phyloP scores from a whole-genome alignment of 2,888 invertebrate genomes.

The Idaea dimidiata region DNA sequence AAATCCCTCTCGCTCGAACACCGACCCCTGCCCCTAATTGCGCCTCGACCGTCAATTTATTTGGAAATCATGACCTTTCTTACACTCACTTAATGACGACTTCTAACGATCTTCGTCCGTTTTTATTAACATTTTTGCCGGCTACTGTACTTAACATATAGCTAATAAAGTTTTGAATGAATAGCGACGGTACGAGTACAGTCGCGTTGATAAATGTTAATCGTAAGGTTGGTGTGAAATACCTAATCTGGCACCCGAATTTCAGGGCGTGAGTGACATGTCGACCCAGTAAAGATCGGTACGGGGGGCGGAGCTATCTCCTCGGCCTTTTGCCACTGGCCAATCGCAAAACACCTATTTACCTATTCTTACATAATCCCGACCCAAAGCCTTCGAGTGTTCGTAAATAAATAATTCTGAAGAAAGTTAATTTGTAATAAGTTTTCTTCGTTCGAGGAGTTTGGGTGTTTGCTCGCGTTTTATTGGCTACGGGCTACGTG shows the following conservation, averaged over 20 bases:
- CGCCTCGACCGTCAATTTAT: slow-evolving; percentile 70
- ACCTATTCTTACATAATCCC: slow-evolving; percentile 48
- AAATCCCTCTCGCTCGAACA: slow-evolving; percentile 52
- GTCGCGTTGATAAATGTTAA: neutral
- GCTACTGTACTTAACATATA: slow-evolving; percentile 3
- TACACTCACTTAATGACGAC: slow-evolving; percentile 43
- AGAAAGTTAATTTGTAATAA: slow-evolving; percentile 12
- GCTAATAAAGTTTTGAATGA: slow-evolving; percentile 6
- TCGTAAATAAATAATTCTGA: slow-evolving; percentile 38
- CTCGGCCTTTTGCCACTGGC: slow-evolving; percentile 32
- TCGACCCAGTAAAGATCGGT: slow-evolving; percentile 55
- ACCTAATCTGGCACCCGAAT: slow-evolving; percentile 19
- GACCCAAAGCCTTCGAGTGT: slow-evolving; percentile 37
- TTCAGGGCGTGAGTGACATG: slow-evolving; percentile 24
- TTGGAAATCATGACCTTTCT: slow-evolving; percentile 62
- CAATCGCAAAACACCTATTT: slow-evolving; percentile 56
- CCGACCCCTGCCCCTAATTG: slow-evolving; percentile 63
- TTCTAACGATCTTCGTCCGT: slow-evolving; percentile 34
- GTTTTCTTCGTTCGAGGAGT: slow-evolving; percentile 6
- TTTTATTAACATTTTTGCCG: slow-evolving; percentile 34
- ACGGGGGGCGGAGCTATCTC: slow-evolving; percentile 62
- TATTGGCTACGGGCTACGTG: neutral
- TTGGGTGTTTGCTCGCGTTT: neutral
- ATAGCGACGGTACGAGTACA: slow-evolving; percentile 17
- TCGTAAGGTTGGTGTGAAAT: slow-evolving; percentile 1